Percentiles rank a stretch among this genome's conserved stretches.
These are phyloP conservation scores for Andrena minutula DNA, from an alignment of 2,888 invertebrate species.

Conservation along the genomic window DNA sequence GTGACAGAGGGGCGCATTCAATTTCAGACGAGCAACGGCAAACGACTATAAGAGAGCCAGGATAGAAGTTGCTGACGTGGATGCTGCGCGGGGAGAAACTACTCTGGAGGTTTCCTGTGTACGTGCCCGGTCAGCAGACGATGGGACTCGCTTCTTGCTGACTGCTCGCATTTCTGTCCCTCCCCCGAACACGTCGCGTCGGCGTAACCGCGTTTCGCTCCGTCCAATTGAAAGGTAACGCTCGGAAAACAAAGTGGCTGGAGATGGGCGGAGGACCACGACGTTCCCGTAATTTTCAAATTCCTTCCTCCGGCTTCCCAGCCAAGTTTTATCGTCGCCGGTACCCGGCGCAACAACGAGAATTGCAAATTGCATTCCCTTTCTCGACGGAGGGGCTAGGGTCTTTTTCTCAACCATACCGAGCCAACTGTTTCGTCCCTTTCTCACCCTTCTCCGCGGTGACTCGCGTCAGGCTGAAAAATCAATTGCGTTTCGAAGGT, in stretches of 20 bases:
- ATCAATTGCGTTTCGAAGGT: too few relatives aligned
- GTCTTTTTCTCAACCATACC: constrained; percentile 17
- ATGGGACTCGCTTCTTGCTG: constrained; percentile 64
- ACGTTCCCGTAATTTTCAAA: constrained; percentile 42
- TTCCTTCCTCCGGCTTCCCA: constrained; percentile 34
- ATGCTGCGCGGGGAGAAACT: constrained; percentile 55
- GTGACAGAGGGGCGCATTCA: constrained; percentile 40
- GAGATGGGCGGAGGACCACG: background rate
- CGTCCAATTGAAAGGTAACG: constrained; percentile 51
- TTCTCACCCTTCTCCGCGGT: background rate
- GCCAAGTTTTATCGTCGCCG: constrained; percentile 19
- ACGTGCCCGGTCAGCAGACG: constrained; percentile 64
- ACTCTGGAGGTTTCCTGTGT: constrained; percentile 63
- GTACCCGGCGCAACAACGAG: constrained; percentile 18
- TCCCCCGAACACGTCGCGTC: constrained; percentile 12
- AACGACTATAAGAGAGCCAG: constrained; percentile 51
- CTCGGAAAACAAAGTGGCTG: constrained; percentile 48
- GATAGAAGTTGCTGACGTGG: constrained; percentile 64
- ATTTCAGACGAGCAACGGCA: constrained; percentile 50
- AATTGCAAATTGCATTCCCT: constrained; percentile 37
- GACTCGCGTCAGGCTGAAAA: too few relatives aligned
- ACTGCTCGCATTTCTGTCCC: constrained; percentile 61
- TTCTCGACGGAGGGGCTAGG: background rate
- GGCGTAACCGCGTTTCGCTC: constrained; percentile 50
- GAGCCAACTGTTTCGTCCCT: constrained; percentile 2